Evolutionary conservation across 2,888 invertebrate species (phyloP).

Genomic region (Syrista parreyssii): DNA sequence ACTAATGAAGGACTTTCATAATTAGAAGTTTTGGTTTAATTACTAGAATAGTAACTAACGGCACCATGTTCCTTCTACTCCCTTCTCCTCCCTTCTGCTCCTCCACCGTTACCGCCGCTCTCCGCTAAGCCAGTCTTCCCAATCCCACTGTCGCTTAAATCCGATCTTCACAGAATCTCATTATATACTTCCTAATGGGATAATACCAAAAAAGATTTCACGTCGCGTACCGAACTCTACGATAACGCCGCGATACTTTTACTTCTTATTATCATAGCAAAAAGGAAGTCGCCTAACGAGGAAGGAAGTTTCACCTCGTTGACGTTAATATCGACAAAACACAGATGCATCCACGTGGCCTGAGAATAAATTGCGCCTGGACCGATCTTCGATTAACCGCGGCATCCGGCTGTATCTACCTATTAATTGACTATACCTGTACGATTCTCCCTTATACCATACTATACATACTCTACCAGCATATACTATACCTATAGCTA

Average conservation of each 20-base stretch:
- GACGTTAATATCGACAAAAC: neutral
- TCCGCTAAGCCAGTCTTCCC: slow-evolving; percentile 17
- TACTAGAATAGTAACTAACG: slow-evolving; percentile 48
- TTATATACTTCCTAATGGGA: neutral
- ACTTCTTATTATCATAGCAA: neutral
- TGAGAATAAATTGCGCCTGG: neutral
- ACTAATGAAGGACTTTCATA: slow-evolving; percentile 54
- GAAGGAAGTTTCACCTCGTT: neutral
- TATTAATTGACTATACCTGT: neutral
- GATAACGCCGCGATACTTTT: neutral
- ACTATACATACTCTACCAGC: neutral
- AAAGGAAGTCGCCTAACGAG: neutral
- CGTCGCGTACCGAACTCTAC: neutral
- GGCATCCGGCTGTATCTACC: neutral
- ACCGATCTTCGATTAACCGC: neutral
- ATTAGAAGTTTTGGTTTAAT: slow-evolving; percentile 55
- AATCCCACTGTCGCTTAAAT: slow-evolving; percentile 14
- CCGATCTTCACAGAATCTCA: slow-evolving; percentile 10
- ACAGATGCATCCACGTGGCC: neutral
- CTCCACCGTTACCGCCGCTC: slow-evolving; percentile 3
- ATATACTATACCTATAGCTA: neutral
- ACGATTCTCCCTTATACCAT: neutral
- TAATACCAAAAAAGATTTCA: neutral
- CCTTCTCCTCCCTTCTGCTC: slow-evolving; percentile 18
- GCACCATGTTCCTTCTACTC: slow-evolving; percentile 12